Evolutionary conservation across 2,888 invertebrate species (phyloP), one percentile per base, ranked within the genome.

Genomic region (Diadegma fenestrale): DNA sequence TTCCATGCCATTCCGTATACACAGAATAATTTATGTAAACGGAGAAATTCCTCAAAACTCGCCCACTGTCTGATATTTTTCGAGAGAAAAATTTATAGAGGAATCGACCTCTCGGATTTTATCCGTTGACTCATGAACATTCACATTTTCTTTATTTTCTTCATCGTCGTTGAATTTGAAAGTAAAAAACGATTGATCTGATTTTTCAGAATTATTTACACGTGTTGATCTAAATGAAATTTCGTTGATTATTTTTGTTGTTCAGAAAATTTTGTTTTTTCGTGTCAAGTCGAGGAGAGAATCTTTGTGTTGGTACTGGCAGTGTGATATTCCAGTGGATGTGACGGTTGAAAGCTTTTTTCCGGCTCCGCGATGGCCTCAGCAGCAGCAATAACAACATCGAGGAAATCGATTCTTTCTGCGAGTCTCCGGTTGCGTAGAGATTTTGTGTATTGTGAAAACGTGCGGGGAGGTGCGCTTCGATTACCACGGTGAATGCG

Each of bases 371-470:
- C n/a, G 30, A 77, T 41, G 61, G 26, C 37, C 43, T 54, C 37
- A 19, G 19, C 51, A 19, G 19, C 51, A 72, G 69, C 58, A 69
- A 72, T 22, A 79, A 68, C 68, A 64, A n/a, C 66, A 61, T 71
- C 66, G 80, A 80, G 81, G 82, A 68, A 85, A 85, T 85, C 85
- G 85, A 82, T 85, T 71, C 71, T 69, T 66, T 48, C 66, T 58
- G 71, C n/a, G 63, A 82, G 76, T 77, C 41, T 77, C 80, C 69
- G 76, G 12, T 72, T 26, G 75, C 63, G 71, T 51, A 43, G 58
- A 80, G 80, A 76, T 77, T 82, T 80, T 43, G 68, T 68, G 63
- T 64, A 80, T 72, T 51, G 63, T 22, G 8, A 51, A 45, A 68
- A 63, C 14, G 54, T 37, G 73, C 54, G 48, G 19, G 45, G 37